Conservation (phyloP, 2,888 invertebrate genomes). For the Mechanitis mazaeus region DNA sequence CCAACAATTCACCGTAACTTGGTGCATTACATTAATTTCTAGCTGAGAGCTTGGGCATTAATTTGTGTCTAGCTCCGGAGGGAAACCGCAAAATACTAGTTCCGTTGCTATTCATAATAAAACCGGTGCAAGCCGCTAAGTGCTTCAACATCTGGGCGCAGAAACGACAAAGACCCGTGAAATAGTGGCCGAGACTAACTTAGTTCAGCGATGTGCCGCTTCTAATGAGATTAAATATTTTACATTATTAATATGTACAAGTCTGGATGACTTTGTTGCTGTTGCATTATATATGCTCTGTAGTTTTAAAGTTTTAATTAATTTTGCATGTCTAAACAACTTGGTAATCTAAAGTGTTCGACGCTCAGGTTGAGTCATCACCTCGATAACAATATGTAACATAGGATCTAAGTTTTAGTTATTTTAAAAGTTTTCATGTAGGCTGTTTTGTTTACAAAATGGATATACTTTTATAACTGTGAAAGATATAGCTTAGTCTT, state of each 20-base stretch:
- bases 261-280: background rate
- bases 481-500: too few species aligned
- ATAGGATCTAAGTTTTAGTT: too few species aligned
- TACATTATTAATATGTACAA: background rate
- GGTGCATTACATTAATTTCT: constrained; percentile 75
- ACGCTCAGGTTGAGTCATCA: too few species aligned
- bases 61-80: constrained; percentile 69
- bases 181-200: constrained; percentile 32
- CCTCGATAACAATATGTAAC: too few species aligned
- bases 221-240: constrained; percentile 24
- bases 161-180: constrained; percentile 56
- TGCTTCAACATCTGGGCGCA: constrained; percentile 70
- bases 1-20: constrained; percentile 69
- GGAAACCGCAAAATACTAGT: constrained; percentile 74
- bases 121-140: constrained; percentile 71
- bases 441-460: too few species aligned
- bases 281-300: background rate
- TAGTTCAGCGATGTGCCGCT: constrained; percentile 23
- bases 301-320: constrained; percentile 18
- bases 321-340: constrained; percentile 9
- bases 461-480: too few species aligned
- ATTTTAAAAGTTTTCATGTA: too few species aligned
- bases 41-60: constrained; percentile 72
- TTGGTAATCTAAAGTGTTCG: too few species aligned
- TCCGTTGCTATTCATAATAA: constrained; percentile 75